Conservation (phyloP, 1,140 invertebrate genomes). For the Brevipalpus yothersi region DNA sequence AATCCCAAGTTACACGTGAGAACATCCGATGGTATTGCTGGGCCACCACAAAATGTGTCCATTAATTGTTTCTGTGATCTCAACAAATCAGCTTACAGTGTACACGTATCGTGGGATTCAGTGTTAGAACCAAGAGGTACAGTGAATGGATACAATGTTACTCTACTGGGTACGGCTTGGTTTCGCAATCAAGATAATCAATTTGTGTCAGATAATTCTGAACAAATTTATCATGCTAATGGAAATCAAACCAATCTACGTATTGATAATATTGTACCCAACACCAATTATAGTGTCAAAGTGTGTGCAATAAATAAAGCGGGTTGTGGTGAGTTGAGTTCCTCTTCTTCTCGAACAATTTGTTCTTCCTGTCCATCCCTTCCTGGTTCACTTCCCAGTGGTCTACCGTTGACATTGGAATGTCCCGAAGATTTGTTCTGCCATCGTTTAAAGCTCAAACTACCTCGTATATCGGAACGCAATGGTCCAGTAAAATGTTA, state of each 20-base stretch:
- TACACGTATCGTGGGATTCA: slow-evolving; percentile 12
- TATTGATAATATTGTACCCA: slow-evolving; percentile 13
- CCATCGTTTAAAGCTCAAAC: slow-evolving; percentile 10
- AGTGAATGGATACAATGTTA: slow-evolving; percentile 14
- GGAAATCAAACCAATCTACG: slow-evolving; percentile 8
- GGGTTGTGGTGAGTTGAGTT: slow-evolving; percentile 10
- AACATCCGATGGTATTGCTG: slow-evolving; percentile 14
- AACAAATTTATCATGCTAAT: slow-evolving; percentile 7
- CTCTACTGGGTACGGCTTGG: slow-evolving; percentile 5
- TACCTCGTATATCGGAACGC: slow-evolving; percentile 47
- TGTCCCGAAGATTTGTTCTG: neutral
- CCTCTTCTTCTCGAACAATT: slow-evolving; percentile 2
- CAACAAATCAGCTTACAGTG: slow-evolving; percentile 8
- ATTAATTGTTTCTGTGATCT: slow-evolving; percentile 8
- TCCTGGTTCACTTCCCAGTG: slow-evolving; percentile 7
- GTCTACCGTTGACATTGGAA: slow-evolving; percentile 5
- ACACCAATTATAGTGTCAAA: slow-evolving; percentile 17
- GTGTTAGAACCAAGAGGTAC: slow-evolving; percentile 12
- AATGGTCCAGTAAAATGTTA: slow-evolving; percentile 41
- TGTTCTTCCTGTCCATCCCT: slow-evolving; percentile 9
- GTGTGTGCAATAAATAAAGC: slow-evolving; percentile 12
- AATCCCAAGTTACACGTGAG: slow-evolving; percentile 10
- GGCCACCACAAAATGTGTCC: slow-evolving; percentile 12
- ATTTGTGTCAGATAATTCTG: slow-evolving; percentile 6
- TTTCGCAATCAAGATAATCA: slow-evolving; percentile 9